phyloP scores from a whole-genome alignment of 2,888 invertebrate species.

The Melanchra persicariae region DNA sequence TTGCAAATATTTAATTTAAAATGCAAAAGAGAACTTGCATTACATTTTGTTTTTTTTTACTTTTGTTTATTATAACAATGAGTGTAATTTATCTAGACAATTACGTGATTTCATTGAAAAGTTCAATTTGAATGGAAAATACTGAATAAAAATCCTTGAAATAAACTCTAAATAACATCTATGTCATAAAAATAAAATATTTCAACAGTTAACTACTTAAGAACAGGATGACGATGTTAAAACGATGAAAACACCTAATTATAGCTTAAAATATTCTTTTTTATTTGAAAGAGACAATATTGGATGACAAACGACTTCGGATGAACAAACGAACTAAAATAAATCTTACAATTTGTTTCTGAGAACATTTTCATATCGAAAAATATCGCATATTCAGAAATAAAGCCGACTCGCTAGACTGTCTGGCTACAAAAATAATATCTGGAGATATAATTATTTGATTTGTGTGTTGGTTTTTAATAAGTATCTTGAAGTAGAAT shows the following conservation, averaged over 20 bases:
- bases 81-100: background rate
- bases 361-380: slow-evolving; percentile 24
- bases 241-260: slow-evolving; percentile 52
- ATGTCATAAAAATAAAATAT: slow-evolving; percentile 15
- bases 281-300: slow-evolving; percentile 33
- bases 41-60: no score
- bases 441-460: background rate
- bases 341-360: slow-evolving; percentile 41
- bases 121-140: background rate
- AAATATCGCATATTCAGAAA: slow-evolving; percentile 12
- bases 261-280: slow-evolving; percentile 35
- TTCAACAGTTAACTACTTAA: slow-evolving; percentile 6
- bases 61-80: background rate
- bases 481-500: background rate
- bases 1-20: no score
- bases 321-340: slow-evolving; percentile 40
- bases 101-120: background rate
- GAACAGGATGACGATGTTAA: slow-evolving; percentile 40
- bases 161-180: background rate
- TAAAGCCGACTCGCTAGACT: slow-evolving; percentile 23
- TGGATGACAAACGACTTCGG: slow-evolving; percentile 30
- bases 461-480: background rate
- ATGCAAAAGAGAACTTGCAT: no score
- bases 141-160: slow-evolving; percentile 4
- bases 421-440: slow-evolving; percentile 38